Conservation (phyloP, 2,888 invertebrate genomes). For the Lamellibrachia satsuma region DNA sequence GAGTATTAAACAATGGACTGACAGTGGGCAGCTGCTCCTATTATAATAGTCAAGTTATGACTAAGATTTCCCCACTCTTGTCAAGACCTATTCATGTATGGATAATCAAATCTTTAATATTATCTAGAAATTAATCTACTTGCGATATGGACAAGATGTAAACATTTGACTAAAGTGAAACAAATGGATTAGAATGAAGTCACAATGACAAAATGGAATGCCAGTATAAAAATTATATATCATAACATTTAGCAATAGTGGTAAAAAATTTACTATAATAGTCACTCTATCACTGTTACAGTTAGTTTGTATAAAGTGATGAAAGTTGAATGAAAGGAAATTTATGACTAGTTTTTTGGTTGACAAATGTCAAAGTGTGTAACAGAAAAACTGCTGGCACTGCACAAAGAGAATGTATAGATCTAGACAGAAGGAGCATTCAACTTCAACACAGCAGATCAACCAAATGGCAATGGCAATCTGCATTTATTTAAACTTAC, state of each 20-base stretch:
- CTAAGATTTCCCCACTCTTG: not conserved
- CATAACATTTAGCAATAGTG: no score
- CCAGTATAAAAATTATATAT: no score
- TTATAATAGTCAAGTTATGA: not conserved
- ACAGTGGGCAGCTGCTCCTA: not conserved
- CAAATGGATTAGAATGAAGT: not conserved
- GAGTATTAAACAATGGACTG: not conserved
- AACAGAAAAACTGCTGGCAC: not conserved
- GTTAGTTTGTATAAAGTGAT: not conserved
- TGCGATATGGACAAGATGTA: not conserved
- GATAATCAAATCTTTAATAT: not conserved
- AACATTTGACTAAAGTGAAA: not conserved
- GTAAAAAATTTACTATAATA: no score
- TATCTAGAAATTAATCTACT: not conserved
- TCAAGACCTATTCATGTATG: not conserved
- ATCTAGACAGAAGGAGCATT: not conserved
- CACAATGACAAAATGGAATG: not conserved
- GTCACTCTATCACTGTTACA: no score
- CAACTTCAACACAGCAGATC: not conserved
- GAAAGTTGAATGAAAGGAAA: not conserved
- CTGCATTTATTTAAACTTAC: not conserved
- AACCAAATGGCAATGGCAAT: not conserved
- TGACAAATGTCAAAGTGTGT: not conserved
- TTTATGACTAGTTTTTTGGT: not conserved
- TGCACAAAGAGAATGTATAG: not conserved